These are phyloP conservation scores for Nestor notabilis DNA, from an alignment of 2,113 vertebrate species.

Conservation along the genomic window DNA sequence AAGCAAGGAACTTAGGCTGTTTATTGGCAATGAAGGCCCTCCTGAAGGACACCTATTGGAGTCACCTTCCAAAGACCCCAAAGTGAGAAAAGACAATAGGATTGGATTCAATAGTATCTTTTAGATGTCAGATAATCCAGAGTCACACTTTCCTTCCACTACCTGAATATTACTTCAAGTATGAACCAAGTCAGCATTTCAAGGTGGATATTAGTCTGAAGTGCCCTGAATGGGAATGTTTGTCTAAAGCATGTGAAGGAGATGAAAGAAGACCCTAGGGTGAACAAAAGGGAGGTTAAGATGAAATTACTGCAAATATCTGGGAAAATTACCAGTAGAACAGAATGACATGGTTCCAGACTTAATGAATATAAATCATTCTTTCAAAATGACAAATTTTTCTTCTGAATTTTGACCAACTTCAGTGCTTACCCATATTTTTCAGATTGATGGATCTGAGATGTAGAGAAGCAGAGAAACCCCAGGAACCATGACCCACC, in stretches of 20 bases:
- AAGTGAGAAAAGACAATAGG: neutral
- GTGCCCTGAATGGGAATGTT: neutral
- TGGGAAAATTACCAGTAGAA: neutral
- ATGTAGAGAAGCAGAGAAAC: neutral
- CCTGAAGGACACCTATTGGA: neutral
- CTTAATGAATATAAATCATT: neutral
- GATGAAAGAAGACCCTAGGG: neutral
- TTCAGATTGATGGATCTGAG: neutral
- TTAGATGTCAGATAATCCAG: neutral
- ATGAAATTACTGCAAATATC: neutral
- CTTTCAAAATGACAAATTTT: neutral
- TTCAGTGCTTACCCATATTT: rapidly evolving
- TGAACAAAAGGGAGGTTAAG: neutral
- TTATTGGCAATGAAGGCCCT: neutral
- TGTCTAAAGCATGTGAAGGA: neutral
- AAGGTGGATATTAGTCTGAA: neutral
- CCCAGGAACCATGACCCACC: neutral
- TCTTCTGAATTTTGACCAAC: neutral
- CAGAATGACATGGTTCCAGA: rapidly evolving
- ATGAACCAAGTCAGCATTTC: neutral
- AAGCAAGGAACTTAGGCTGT: neutral
- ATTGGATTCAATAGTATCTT: neutral
- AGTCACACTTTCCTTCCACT: neutral
- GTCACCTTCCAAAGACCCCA: neutral
- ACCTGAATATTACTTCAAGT: neutral